Evolutionary conservation across 2,113 vertebrate genomes (phyloP), one percentile per base, ranked within the genome.

Genomic region (Petrocephalus zakoni): DNA sequence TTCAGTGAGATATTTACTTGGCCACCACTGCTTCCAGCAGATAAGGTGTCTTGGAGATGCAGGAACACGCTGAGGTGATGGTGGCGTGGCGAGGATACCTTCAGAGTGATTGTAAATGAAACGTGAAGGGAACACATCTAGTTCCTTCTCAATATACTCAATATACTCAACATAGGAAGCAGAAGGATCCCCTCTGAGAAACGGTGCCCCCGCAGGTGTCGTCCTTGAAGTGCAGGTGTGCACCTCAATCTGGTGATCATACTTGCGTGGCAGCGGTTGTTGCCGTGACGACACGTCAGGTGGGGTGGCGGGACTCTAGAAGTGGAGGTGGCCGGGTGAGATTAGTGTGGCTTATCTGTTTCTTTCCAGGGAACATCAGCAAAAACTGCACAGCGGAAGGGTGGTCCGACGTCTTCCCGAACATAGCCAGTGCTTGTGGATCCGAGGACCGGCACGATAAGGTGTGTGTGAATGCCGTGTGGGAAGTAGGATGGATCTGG

Each of bases 381-480:
- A 97, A 96, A 94, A 98, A 96, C 89, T 99, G 97, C 91, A 97
- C 97, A 0, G 92, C 92, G 5, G 92, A 92, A 0, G 97, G 97
- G 2, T 99, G 97, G 97, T 96, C 97, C 0, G 95, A 97, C 2
- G 95, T 94, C 2, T 98, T 97, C 91, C 97, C 97, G 37, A 95
- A 97, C 90, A 95, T 97, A 88, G 87, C 92, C 86, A 96, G 94
- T 0, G 96, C 95, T 0, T 99, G 97, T 86, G 96, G 95, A 85
- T 95, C 94, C 21, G 93, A 93, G 21, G 93, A 92, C 0, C 90
- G 87, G 88, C 91, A 94, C 72, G 92, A 95, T 6, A 93, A 94
- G 94, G 94, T 95, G 89, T 19, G 29, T 15, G 49, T n/a, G 53
- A 29, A 0, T 49, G 5, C 47, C 29, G 17, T 0, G 37, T 8